Percentiles rank a stretch among this genome's conserved stretches.
Conservation (phyloP, 2,797 vertebrate species). For the Nasua narica region DNA sequence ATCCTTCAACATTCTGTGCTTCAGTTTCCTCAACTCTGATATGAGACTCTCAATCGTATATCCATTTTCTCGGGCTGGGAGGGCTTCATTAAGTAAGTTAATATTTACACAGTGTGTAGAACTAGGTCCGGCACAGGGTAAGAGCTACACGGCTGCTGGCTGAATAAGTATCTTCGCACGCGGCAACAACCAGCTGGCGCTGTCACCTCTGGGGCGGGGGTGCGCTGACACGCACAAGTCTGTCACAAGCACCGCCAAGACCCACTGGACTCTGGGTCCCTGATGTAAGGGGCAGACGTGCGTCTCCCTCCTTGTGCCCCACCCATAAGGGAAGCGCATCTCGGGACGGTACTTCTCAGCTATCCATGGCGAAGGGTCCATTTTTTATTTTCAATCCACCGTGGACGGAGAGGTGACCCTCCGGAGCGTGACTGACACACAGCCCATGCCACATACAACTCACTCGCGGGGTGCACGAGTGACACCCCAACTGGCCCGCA, state of each 20-base stretch:
- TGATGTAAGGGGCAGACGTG: fast-evolving
- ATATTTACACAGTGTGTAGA: background rate
- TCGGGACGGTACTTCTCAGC: background rate
- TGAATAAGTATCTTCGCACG: background rate
- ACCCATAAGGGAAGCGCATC: background rate
- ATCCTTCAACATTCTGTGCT: background rate
- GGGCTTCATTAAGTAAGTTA: background rate
- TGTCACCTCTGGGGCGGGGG: background rate
- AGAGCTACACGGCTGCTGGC: background rate
- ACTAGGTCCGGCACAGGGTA: background rate
- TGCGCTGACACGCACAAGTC: background rate
- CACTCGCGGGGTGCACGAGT: fast-evolving
- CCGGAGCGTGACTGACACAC: background rate
- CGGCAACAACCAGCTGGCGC: fast-evolving
- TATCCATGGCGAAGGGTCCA: background rate
- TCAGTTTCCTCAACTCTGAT: background rate
- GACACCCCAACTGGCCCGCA: background rate
- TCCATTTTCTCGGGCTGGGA: background rate
- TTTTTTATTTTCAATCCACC: background rate
- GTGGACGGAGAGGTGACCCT: background rate
- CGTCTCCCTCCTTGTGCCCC: background rate
- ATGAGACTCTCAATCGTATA: background rate
- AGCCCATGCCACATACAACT: background rate
- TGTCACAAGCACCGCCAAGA: background rate
- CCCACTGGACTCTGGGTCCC: background rate